Base-by-base conservation (phyloP, 2,113 vertebrate species). In the Bos javanicus region DNA sequence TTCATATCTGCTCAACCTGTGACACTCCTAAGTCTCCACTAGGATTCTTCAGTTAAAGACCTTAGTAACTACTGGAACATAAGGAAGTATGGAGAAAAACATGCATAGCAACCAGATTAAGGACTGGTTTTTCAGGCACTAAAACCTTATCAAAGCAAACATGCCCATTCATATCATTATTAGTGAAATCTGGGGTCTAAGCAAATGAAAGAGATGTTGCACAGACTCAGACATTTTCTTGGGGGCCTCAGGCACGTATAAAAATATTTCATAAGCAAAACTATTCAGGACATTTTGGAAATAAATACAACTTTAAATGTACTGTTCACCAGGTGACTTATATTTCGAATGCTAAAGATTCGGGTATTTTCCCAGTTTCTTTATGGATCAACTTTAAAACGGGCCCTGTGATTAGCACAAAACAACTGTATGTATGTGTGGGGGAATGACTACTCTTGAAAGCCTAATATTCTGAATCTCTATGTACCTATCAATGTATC, bases 81-180 rank as follows among this genome's bases (percentile, higher is more conserved):
- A 74, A 94, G 76, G 94, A 88, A 60, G 16, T 46, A 91, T 60
- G 15, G 33, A 81, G 43, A 26, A 64, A 85, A 91, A 88, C 39
- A 67, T 14, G 30, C 82, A 50, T 28, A 50, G 62, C 87, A 64
- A 87, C 36, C 39, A 87, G 94, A 93, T 48, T 88, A 30, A 78
- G 80, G 97, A 64, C 92, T 92, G 88, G 87, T 76, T 95, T 92
- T 82, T 52, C 52, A 78, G 81, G 87, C 80, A 97, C 84, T 94
- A 80, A 74, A 93, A 60, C 46, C 67, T 43, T 91, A 82, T 60
- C 60, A 67, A n/a, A 87, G 78, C 43, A 57, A 52, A 57, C 74
- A 26, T 0, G 30, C 30, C 23, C 50, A 1, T 39, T 43, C n/a
- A 3, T 28, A 5, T 11, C 26, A 36, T 36, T 17, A 15, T 33